Conservation (phyloP, 2,888 invertebrate species). For the Actias luna region DNA sequence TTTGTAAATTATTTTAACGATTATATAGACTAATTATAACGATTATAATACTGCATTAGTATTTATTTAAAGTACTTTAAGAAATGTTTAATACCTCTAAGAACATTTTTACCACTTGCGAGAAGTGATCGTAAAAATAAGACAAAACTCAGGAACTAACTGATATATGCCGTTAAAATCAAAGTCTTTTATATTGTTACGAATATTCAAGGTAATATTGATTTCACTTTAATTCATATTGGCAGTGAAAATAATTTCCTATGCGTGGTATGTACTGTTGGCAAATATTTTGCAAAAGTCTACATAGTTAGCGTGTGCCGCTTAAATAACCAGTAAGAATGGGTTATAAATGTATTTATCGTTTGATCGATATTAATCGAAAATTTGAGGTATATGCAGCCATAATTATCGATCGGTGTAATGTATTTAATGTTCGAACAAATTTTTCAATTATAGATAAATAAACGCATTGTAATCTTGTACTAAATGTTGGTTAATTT, state of each 20-base stretch:
- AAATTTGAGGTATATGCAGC: background rate
- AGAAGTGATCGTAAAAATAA: background rate
- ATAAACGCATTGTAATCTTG: too few relatives aligned
- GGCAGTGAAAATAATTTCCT: conserved; percentile 28
- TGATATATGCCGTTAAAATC: conserved; percentile 30
- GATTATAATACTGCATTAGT: too few relatives aligned
- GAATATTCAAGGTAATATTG: conserved; percentile 29
- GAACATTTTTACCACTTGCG: conserved; percentile 24
- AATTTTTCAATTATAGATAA: too few relatives aligned
- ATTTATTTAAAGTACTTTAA: background rate
- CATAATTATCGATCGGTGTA: background rate
- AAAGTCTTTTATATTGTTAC: conserved; percentile 37
- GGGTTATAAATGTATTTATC: background rate
- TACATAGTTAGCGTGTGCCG: conserved; percentile 12
- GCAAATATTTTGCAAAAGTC: conserved; percentile 22
- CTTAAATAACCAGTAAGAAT: conserved; percentile 4
- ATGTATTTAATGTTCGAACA: background rate
- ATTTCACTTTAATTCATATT: conserved; percentile 32
- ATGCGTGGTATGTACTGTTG: conserved; percentile 21
- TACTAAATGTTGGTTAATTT: too few relatives aligned
- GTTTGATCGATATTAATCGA: background rate
- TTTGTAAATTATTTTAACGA: too few relatives aligned
- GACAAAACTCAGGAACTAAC: conserved; percentile 24
- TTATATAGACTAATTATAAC: too few relatives aligned
- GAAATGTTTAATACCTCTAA: conserved; percentile 23